These are phyloP conservation scores for Copidosoma floridanum DNA, from an alignment of 1,140 invertebrate genomes.

Conservation along the genomic window DNA sequence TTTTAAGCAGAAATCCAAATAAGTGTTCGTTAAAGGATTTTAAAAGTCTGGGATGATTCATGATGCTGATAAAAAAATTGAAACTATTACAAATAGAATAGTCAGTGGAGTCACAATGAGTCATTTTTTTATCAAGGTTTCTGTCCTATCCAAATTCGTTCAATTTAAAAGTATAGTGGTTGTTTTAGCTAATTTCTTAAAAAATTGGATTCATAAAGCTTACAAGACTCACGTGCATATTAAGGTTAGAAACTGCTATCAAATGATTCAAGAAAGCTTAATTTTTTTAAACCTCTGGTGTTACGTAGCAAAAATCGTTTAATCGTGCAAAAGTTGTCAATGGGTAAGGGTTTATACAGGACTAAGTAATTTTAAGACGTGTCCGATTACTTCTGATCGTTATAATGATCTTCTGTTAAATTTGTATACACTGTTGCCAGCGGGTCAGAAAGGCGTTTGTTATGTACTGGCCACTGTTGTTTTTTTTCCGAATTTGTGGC, in stretches of 20 bases:
- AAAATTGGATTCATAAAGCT: constrained; percentile 13
- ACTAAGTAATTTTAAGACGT: not conserved
- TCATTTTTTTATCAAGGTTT: too few species aligned
- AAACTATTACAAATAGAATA: too few species aligned
- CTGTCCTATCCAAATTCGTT: too few species aligned
- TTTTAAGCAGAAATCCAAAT: too few species aligned
- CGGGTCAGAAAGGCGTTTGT: constrained; percentile 45
- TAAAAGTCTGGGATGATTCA: too few species aligned
- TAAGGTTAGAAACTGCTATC: not conserved
- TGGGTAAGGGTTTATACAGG: constrained; percentile 15
- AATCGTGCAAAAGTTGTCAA: constrained; percentile 16
- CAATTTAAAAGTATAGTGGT: too few species aligned
- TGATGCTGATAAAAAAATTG: too few species aligned
- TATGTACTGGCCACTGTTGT: constrained; percentile 47
- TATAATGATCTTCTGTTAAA: constrained; percentile 17
- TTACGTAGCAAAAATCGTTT: not conserved
- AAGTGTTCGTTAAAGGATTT: too few species aligned
- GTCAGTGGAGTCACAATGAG: too few species aligned
- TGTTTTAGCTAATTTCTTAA: too few species aligned
- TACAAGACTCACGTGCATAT: constrained; percentile 22
- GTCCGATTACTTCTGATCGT: not conserved
- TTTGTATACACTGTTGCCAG: constrained; percentile 36
- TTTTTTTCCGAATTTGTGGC: constrained; percentile 49
- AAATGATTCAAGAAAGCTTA: constrained; percentile 20
- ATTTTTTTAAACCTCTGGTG: not conserved